phyloP scores from a whole-genome alignment of 2,888 invertebrate species.

The Apotomis capreana region DNA sequence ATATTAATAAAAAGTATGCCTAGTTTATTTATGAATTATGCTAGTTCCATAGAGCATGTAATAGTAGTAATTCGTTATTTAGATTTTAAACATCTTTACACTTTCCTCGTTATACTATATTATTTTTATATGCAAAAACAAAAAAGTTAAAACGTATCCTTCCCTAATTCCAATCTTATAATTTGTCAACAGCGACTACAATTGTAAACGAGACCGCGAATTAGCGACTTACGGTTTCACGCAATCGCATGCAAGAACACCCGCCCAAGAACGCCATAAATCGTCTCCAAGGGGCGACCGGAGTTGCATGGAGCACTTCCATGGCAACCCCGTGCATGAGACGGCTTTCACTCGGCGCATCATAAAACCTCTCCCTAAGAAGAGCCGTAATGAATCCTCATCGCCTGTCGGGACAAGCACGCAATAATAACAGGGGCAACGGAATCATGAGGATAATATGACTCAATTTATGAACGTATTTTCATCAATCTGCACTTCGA shows the following conservation, averaged over 20 bases:
- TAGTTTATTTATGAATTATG: no score
- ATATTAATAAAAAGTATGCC: no score
- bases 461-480: conserved; percentile 49
- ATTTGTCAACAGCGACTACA: background rate
- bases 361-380: conserved; percentile 57
- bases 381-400: conserved; percentile 58
- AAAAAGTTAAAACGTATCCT: no score
- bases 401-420: conserved; percentile 55
- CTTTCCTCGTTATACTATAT: no score
- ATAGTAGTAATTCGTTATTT: no score
- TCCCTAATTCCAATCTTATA: no score
- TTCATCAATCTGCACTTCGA: conserved; percentile 38
- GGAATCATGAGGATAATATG: conserved; percentile 50
- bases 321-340: conserved; percentile 50
- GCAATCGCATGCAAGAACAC: background rate
- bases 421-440: conserved; percentile 51
- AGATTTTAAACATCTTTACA: no score
- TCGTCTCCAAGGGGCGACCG: background rate
- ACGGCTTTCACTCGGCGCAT: conserved; percentile 63
- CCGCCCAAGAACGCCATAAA: conserved; percentile 36
- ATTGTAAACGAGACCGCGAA: background rate
- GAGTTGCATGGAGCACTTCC: conserved; percentile 18
- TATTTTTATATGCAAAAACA: no score
- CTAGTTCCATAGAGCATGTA: no score
- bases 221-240: background rate